These are phyloP conservation scores for Cuculus canorus DNA, from an alignment of 2,797 vertebrate genomes.

Conservation along the genomic window DNA sequence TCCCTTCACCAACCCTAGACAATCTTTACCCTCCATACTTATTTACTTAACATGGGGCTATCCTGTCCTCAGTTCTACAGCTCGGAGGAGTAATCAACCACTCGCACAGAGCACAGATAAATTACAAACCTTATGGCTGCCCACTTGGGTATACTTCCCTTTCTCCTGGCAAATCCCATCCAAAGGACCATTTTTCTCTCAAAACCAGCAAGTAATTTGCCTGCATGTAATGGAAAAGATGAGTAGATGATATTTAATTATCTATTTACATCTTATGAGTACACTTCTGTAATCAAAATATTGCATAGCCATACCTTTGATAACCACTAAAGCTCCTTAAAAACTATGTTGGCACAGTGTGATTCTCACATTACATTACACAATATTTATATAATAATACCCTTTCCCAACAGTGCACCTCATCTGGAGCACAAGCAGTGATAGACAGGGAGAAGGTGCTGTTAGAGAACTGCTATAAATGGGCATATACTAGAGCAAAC, in stretches of 20 bases:
- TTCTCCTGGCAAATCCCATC: background rate
- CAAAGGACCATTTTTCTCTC: background rate
- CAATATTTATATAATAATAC: background rate
- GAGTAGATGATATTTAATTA: background rate
- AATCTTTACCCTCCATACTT: background rate
- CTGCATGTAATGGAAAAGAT: background rate
- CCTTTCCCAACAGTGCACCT: background rate
- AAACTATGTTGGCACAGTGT: background rate
- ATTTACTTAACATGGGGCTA: background rate
- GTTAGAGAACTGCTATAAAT: slow-evolving; percentile 12
- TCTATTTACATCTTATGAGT: background rate
- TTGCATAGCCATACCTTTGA: background rate
- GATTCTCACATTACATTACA: background rate
- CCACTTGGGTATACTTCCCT: background rate
- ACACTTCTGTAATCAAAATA: background rate
- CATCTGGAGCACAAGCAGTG: background rate
- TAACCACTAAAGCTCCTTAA: background rate
- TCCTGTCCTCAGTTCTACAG: background rate
- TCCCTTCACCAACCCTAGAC: background rate
- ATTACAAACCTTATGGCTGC: background rate
- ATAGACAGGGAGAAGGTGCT: background rate
- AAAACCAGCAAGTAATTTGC: background rate
- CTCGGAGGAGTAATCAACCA: background rate
- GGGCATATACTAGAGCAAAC: background rate
- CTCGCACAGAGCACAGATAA: background rate